Evolutionary conservation across 2,113 vertebrate species (phyloP).

Genomic region (Dascyllus trimaculatus): DNA sequence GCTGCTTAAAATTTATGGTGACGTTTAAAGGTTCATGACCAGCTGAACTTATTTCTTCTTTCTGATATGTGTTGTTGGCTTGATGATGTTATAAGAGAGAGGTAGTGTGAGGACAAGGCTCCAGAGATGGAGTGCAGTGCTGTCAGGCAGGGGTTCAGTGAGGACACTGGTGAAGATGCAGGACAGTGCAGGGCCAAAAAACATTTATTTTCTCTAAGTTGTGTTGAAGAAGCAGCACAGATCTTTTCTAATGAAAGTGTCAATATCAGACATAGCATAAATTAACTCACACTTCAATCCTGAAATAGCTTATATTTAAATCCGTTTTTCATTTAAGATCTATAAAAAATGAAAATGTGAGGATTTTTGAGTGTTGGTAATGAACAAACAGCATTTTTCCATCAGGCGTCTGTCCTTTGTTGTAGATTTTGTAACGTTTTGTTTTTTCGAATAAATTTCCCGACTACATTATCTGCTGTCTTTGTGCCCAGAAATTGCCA

Average conservation of each 20-base stretch:
- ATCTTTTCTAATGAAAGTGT: conserved; percentile 5
- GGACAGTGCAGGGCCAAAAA: conserved; percentile 15
- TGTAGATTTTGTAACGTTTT: neutral
- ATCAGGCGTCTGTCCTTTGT: neutral
- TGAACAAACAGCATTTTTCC: neutral
- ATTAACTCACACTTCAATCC: neutral
- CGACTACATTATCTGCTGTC: neutral
- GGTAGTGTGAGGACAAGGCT: conserved; percentile 9
- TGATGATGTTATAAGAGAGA: conserved; percentile 12
- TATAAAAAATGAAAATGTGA: neutral
- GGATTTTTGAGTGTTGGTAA: too few species aligned
- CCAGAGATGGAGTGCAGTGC: conserved; percentile 31
- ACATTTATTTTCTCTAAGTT: conserved; percentile 21
- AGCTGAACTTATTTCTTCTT: neutral
- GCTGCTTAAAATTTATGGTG: neutral
- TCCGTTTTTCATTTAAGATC: neutral
- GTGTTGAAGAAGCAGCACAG: neutral
- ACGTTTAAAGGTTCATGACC: neutral
- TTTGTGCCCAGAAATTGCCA: conserved; percentile 8
- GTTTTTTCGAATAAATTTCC: neutral
- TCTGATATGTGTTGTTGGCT: neutral
- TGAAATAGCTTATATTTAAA: neutral
- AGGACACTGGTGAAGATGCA: conserved; percentile 44
- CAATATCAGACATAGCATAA: conserved; percentile 7
- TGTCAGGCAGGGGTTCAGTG: conserved; percentile 36